Base-by-base conservation (phyloP, 2,888 invertebrate genomes). In the Pegoplata infirma region DNA sequence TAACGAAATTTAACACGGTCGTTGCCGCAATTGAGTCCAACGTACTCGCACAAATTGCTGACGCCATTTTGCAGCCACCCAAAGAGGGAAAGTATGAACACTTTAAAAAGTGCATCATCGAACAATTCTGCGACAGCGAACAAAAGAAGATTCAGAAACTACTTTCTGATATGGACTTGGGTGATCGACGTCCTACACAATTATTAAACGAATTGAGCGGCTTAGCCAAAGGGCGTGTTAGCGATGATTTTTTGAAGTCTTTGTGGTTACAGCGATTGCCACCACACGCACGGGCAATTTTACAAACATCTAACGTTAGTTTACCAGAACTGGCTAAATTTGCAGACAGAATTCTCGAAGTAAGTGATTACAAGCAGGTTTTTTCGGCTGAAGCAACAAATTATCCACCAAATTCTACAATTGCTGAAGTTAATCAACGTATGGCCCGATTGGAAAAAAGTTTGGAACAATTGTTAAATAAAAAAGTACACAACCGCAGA, bases 1-100 rank as follows among this genome's bases (percentile, higher is more conserved):
- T 16, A 0, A 81, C 82, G 0, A 86, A 83, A 46, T 85, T 83
- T 40, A 69, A 82, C 1, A 81, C 81, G 19, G 81, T 85, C 0
- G 76, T 83, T 0, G 80, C 82, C 1, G 76, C 75, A 12, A 64
- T 82, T 3, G 82, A 82, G 21, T 73, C 79, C 7, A 79, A 81
- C 8, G 79, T 81, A 19, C 53, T 82, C 5, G 71, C 55, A 4
- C 81, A 82, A 72, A 80, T 83, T 12, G 55, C 76, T 0, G 77
- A 81, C 16, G 76, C 81, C 36, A 78, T 83, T 49, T 55, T 80
- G 1, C 51, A 75, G 14, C 80, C 82, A 14, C 82, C 81, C n/a
- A 47, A 23, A 6, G 61, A 28, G 7, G 59, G 74, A 23, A 83
- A 82, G 47, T 81, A 81, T 21, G 49, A 21, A 17, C 77, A 82